Evolutionary conservation across 2,113 vertebrate species (phyloP).

Genomic region (Nestor notabilis): DNA sequence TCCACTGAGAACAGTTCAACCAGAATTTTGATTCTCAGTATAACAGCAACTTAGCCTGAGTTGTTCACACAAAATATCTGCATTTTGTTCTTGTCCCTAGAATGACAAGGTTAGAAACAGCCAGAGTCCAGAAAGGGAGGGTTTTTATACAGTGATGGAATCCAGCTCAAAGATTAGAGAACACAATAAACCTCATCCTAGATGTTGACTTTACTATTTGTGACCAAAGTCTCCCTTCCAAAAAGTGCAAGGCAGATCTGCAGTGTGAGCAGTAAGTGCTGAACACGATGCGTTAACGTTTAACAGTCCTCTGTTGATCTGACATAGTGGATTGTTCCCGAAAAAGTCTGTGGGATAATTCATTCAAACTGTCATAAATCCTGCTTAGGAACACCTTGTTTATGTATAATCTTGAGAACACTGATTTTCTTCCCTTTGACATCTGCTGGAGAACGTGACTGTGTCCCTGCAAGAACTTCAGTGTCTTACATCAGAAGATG

Average conservation of each 20-base stretch:
- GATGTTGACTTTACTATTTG: background rate
- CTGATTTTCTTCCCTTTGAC: background rate
- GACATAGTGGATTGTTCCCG: background rate
- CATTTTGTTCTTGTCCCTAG: background rate
- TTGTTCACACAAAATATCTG: background rate
- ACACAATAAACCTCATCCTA: background rate
- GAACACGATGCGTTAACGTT: background rate
- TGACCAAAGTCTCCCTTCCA: background rate
- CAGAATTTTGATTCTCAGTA: background rate
- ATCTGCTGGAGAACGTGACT: background rate
- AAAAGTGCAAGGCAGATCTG: background rate
- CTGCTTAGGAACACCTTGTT: background rate
- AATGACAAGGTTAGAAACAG: background rate
- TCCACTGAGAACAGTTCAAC: background rate
- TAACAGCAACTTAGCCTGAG: background rate
- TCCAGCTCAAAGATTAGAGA: background rate
- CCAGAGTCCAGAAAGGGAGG: rapidly evolving
- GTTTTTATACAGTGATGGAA: background rate
- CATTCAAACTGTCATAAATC: background rate
- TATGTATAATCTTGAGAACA: background rate
- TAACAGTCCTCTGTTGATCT: background rate
- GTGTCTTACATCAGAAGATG: background rate
- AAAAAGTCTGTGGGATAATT: background rate
- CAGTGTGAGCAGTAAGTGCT: background rate
- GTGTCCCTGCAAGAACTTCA: background rate